Evolutionary conservation across 2,797 vertebrate genomes (phyloP).

Genomic region (Neostethus bicornis): DNA sequence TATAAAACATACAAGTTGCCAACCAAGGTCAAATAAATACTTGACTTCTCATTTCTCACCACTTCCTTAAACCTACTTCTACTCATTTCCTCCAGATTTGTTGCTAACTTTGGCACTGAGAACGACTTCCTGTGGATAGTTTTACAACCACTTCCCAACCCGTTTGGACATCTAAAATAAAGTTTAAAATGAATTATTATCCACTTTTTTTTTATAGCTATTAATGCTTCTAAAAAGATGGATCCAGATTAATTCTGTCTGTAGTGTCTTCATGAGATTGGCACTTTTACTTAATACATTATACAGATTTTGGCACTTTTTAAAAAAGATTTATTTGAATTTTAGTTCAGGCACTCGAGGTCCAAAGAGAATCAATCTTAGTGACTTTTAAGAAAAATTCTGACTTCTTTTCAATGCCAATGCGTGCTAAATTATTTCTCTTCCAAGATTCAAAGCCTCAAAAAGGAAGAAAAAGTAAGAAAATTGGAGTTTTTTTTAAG

Average conservation of each 20-base stretch:
- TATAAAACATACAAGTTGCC: background rate
- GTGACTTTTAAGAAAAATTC: too few species aligned
- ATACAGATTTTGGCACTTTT: background rate
- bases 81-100: background rate
- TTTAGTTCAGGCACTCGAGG: background rate
- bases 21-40: background rate
- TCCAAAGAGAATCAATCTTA: background rate
- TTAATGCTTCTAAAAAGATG: background rate
- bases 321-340: background rate
- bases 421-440: background rate
- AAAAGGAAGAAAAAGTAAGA: too few species aligned
- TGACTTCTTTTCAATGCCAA: background rate
- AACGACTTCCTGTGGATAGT: background rate
- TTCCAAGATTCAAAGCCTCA: background rate
- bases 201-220: background rate
- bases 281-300: background rate
- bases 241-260: background rate
- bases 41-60: slow-evolving; percentile 1
- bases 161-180: background rate
- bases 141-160: background rate
- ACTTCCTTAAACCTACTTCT: background rate
- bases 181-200: background rate
- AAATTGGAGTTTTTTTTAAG: too few species aligned
- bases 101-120: background rate
- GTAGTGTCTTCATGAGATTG: background rate